Conservation (phyloP, 2,113 vertebrate species). For the Ictidomys tridecemlineatus region DNA sequence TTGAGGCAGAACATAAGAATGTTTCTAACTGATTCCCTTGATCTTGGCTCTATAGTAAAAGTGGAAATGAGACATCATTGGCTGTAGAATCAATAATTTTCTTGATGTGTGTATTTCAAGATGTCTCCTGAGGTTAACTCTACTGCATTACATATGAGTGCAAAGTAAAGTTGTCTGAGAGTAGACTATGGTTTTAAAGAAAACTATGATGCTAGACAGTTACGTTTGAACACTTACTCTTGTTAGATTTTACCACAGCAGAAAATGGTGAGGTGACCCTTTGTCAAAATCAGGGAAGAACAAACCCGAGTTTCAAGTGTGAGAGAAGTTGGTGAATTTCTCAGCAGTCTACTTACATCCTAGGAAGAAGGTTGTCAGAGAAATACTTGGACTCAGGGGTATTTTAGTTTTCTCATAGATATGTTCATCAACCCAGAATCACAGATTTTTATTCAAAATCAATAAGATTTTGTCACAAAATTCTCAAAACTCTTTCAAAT, state of each 20-base stretch:
- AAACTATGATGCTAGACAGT: background rate
- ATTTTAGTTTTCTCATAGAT: background rate
- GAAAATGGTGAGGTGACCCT: background rate
- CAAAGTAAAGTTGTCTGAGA: background rate
- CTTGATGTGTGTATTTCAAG: background rate
- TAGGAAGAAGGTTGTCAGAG: too few species aligned
- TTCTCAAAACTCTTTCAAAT: background rate
- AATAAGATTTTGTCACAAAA: background rate
- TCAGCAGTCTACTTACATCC: background rate
- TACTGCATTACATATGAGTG: background rate
- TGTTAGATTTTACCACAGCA: background rate
- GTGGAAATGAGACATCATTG: background rate
- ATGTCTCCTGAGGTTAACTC: background rate
- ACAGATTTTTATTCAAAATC: background rate
- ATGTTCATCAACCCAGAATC: background rate
- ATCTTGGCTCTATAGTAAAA: background rate
- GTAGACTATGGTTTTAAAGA: background rate
- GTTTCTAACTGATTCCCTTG: background rate
- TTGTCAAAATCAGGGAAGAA: background rate
- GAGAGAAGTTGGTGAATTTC: background rate
- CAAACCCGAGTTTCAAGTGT: background rate
- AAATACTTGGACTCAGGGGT: accelerated
- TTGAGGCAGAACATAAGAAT: background rate
- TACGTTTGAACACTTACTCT: too few species aligned
- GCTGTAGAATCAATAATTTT: background rate